Evolutionary conservation across 2,888 invertebrate species (phyloP).

Genomic region (Tetheella fluctuosa): DNA sequence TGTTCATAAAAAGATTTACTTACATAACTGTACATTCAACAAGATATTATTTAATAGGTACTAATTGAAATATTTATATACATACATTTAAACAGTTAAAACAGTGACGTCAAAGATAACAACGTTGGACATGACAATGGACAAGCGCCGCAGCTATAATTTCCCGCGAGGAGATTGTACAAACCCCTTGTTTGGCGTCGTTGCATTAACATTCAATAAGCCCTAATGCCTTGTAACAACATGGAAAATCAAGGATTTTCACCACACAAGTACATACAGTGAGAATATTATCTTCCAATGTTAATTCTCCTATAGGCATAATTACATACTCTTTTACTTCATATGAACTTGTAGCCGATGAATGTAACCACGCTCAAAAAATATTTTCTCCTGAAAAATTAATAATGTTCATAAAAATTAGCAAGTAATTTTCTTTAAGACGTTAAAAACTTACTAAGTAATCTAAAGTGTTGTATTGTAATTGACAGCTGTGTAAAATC

Average conservation of each 20-base stretch:
- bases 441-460: background rate
- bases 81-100: too few relatives aligned
- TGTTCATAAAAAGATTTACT: too few relatives aligned
- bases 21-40: too few relatives aligned
- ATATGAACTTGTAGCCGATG: too few relatives aligned
- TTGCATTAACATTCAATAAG: slow-evolving; percentile 67
- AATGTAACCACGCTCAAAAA: too few relatives aligned
- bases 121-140: slow-evolving; percentile 30
- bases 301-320: too few relatives aligned
- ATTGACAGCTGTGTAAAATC: background rate
- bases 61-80: background rate
- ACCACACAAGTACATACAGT: background rate
- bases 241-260: slow-evolving; percentile 30
- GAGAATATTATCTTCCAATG: background rate
- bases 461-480: background rate
- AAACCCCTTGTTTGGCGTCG: slow-evolving; percentile 39
- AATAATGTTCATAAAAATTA: background rate
- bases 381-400: background rate
- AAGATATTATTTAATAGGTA: too few relatives aligned
- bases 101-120: background rate
- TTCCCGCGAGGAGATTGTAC: slow-evolving; percentile 27
- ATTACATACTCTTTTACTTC: too few relatives aligned
- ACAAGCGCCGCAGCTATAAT: slow-evolving; percentile 26
- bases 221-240: slow-evolving; percentile 57
- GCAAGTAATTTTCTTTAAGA: background rate